phyloP scores from a whole-genome alignment of 2,113 vertebrate genomes.

The Lampris incognitus region DNA sequence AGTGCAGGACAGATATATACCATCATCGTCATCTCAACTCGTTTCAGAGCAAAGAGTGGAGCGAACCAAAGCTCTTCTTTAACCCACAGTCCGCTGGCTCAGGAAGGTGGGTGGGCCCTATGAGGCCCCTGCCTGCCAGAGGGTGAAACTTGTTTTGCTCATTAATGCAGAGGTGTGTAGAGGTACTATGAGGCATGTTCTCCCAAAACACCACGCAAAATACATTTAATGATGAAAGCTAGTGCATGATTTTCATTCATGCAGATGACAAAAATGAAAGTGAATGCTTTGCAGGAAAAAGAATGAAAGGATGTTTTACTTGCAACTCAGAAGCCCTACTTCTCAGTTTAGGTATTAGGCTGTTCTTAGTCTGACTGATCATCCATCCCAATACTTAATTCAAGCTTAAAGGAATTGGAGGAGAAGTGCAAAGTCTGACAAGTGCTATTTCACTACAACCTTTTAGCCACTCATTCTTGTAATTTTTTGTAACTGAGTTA shows the following conservation, averaged over 20 bases:
- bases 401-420: no score
- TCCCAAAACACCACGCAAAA: background rate
- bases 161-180: background rate
- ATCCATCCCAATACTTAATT: no score
- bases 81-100: background rate
- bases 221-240: background rate
- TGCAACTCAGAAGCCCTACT: no score
- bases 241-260: background rate
- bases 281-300: no score
- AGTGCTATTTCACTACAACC: no score
- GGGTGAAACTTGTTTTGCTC: background rate
- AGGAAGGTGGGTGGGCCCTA: conserved; percentile 6
- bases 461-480: no score
- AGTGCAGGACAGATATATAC: background rate
- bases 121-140: background rate
- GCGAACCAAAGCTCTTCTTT: background rate
- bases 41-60: background rate
- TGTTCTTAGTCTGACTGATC: no score
- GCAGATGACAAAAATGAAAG: background rate
- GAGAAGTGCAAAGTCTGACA: no score
- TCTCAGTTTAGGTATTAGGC: no score
- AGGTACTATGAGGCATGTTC: background rate
- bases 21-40: background rate
- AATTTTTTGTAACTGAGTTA: no score
- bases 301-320: no score